Evolutionary conservation across 2,797 vertebrate genomes (phyloP).

Genomic region (Ambastaia sidthimunki): DNA sequence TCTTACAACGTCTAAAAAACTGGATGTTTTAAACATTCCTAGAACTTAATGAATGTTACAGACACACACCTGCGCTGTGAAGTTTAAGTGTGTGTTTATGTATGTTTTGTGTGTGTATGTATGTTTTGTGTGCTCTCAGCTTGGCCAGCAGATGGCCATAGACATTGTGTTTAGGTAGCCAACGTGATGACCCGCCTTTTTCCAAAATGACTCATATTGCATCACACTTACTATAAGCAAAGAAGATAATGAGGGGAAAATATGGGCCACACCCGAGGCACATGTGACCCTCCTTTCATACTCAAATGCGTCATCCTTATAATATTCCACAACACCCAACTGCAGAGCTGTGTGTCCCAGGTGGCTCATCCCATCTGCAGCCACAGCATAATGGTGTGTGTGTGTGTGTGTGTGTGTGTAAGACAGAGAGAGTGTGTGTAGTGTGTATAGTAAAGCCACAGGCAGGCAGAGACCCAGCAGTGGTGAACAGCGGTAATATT

Average conservation of each 20-base stretch:
- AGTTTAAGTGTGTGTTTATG: background rate
- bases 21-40: too few species aligned
- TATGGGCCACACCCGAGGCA: constrained; percentile 42
- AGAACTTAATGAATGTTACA: too few species aligned
- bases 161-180: constrained; percentile 37
- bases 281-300: constrained; percentile 43
- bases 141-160: constrained; percentile 73
- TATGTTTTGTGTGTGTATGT: constrained; percentile 30
- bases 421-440: constrained; percentile 13
- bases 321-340: constrained; percentile 45
- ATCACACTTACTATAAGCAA: background rate
- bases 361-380: constrained; percentile 57
- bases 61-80: too few species aligned
- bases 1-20: too few species aligned
- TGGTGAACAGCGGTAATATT: constrained; percentile 41
- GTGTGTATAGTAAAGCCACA: constrained; percentile 34
- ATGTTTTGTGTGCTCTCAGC: constrained; percentile 50
- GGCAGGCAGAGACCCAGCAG: constrained; percentile 49
- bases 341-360: constrained; percentile 40
- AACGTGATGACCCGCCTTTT: constrained; percentile 30
- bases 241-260: background rate
- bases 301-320: constrained; percentile 44
- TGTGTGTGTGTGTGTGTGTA: constrained; percentile 30
- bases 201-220: constrained; percentile 29
- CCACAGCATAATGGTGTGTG: constrained; percentile 46